Evolutionary conservation across 2,113 vertebrate species (phyloP).

Genomic region (Grammomys surdaster): DNA sequence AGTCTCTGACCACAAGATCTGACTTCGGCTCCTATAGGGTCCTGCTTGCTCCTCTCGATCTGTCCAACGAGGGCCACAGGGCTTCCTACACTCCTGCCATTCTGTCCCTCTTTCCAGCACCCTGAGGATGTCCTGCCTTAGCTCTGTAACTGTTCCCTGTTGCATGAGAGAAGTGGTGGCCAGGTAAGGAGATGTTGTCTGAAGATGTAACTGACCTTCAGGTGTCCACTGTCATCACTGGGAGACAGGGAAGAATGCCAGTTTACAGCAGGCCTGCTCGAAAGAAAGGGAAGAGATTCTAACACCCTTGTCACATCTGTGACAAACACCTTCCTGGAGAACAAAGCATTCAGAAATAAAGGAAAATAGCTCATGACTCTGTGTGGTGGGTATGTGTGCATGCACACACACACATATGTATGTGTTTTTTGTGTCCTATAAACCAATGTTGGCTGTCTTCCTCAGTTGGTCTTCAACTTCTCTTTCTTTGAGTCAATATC

Average conservation of each 20-base stretch:
- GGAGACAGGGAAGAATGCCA: not conserved
- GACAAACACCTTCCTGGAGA: not conserved
- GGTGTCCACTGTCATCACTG: accelerated
- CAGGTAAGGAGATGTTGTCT: not conserved
- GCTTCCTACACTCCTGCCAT: accelerated
- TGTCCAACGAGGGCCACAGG: accelerated
- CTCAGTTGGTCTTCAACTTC: not conserved
- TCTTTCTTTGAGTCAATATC: not conserved
- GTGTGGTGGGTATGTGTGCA: not conserved
- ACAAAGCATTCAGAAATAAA: too few species aligned
- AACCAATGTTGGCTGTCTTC: not conserved
- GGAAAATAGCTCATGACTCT: not conserved
- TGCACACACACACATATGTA: accelerated
- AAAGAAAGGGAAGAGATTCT: too few species aligned
- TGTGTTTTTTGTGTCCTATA: not conserved
- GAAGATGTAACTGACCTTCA: not conserved
- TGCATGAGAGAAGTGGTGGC: not conserved
- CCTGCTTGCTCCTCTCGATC: too few species aligned
- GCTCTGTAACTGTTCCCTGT: accelerated
- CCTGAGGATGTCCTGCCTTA: not conserved
- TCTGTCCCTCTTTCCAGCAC: too few species aligned
- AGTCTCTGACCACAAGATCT: accelerated
- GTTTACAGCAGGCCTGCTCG: not conserved
- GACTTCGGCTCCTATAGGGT: not conserved
- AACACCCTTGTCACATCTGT: accelerated